A percentile compares a stretch with the other conserved stretches of the same genome.
Evolutionary conservation across 2,113 vertebrate species (phyloP).

Genomic region (Synodontis membranacea): DNA sequence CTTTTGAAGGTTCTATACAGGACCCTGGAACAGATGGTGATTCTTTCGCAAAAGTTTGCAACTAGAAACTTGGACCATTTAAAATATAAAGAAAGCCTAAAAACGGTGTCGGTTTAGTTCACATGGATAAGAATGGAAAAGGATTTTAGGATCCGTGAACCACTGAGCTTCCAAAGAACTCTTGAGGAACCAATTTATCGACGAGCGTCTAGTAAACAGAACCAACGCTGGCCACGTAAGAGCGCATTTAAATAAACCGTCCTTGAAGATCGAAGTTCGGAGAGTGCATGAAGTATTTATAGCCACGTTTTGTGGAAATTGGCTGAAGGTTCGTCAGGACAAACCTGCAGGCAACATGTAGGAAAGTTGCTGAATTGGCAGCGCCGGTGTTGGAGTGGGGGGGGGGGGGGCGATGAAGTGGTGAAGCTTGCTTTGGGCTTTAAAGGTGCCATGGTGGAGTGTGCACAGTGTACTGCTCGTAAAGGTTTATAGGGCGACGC

Average conservation of each 20-base stretch:
- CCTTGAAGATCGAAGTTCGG: neutral
- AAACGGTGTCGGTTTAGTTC: too few relatives aligned
- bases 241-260: neutral
- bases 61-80: too few relatives aligned
- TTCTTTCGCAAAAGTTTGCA: too few relatives aligned
- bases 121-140: too few relatives aligned
- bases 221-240: neutral
- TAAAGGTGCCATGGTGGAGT: neutral
- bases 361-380: neutral
- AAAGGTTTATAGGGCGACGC: neutral
- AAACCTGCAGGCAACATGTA: neutral
- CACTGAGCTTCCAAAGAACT: neutral
- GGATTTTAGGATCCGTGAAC: neutral
- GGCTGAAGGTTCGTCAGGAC: neutral
- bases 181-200: neutral
- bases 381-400: too few relatives aligned
- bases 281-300: neutral
- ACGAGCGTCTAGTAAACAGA: neutral
- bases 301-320: neutral
- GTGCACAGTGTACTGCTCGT: neutral
- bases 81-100: too few relatives aligned
- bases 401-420: neutral
- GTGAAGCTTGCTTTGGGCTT: neutral
- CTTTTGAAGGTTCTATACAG: neutral
- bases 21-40: neutral